phyloP scores from a whole-genome alignment of 2,113 vertebrate species.

The Tympanuchus pallidicinctus region DNA sequence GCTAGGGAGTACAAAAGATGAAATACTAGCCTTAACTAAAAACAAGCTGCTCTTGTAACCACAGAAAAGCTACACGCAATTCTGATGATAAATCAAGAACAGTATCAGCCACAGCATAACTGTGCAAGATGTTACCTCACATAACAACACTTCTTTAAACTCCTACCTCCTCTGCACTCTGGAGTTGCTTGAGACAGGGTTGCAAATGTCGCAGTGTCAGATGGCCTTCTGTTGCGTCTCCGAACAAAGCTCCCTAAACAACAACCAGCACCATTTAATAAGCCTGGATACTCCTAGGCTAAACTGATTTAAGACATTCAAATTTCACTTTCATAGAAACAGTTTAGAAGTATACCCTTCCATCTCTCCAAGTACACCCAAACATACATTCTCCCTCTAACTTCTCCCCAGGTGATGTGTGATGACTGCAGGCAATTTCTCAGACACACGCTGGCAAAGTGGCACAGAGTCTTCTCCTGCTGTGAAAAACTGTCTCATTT shows the following conservation, averaged over 20 bases:
- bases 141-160: neutral
- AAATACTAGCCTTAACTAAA: neutral
- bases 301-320: neutral
- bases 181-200: neutral
- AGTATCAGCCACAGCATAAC: neutral
- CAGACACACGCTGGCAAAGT: neutral
- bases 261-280: neutral
- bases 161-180: neutral
- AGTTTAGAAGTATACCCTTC: neutral
- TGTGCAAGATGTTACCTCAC: neutral
- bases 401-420: neutral
- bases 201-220: neutral
- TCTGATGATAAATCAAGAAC: neutral
- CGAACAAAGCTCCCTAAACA: slow-evolving; percentile 19
- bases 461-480: neutral
- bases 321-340: neutral
- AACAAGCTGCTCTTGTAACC: neutral
- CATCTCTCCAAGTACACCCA: neutral
- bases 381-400: neutral
- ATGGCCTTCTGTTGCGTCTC: neutral
- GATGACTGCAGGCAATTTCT: rapidly evolving
- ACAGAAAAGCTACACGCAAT: neutral
- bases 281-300: neutral
- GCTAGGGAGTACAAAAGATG: neutral
- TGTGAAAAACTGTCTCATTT: neutral